Evolutionary conservation across 1,140 invertebrate species (phyloP), one percentile per base, ranked within the genome.

Genomic region (Colletes latitarsis): DNA sequence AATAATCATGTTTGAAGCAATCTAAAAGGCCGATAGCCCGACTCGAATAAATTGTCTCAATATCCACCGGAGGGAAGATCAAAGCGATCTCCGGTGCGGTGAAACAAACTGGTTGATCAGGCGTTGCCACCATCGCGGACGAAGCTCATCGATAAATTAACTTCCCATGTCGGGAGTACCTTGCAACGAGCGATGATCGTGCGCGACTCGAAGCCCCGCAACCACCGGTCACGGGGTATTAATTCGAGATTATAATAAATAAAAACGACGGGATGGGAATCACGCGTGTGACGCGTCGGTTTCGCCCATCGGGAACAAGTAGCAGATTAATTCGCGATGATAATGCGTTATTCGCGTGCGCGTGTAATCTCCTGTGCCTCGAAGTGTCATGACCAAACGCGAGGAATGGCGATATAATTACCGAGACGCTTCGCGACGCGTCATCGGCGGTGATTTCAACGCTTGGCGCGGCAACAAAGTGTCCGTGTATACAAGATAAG

Each of bases 321-420:
- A 69, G 53, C 57, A 73, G 57, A 85, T 84, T 84, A 84, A 84
- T 81, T 77, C 75, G 84, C 82, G 73, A 84, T 84, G 84, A 85
- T 71, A 5, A 58, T 67, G 84, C 84, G 55, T 73, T 81, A 84
- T 55, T 62, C 15, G 8, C 30, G 3, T 12, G 62, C 57, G 75
- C 77, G 60, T 71, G 73, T 81, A 84, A 77, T 81, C n/a, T 46
- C 52, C 55, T 67, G 30, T 15, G 57, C n/a, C 70, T 52, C 68
- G 19, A 49, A 83, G 77, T 74, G 53, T 78, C 76, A 49, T 57
- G 76, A 57, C n/a, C 17, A 8, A 63, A 53, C 68, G 57, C 52
- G 63, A 53, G 39, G 55, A 68, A 69, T 63, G 41, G 55, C 60
- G 82, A 64, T 53, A 70, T 67, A 70, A 78, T 84, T 83, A 83